Evolutionary conservation across 2,113 vertebrate genomes (phyloP), one percentile per base, ranked within the genome.

Genomic region (Gymnogyps californianus): DNA sequence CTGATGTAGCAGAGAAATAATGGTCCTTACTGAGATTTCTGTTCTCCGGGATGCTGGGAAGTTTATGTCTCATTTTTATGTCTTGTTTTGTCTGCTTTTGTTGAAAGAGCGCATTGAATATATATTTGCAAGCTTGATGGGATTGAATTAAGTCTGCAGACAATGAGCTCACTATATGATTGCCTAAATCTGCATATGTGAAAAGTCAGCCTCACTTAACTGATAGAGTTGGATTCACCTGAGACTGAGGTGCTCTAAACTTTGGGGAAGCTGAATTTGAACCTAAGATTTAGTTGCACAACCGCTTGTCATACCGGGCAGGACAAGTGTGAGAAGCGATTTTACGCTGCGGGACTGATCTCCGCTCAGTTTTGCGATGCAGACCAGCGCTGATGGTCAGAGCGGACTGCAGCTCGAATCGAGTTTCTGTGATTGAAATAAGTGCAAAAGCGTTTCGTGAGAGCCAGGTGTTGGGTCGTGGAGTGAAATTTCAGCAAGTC

Each of bases 311-410:
- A 22, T 25, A 7, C 4, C 0, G 6, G 19, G 11, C 26, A 84
- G 34, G 42, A 36, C 32, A 36, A 47, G 26, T 3, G 5, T 44
- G 16, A 72, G 49, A 75, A 16, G 32, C 24, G 22, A 16, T 51
- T 31, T 78, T 32, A 18, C 0, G 5, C n/a, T 70, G 49, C 34
- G n/a, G 74, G 38, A 49, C 13, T 9, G 16, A 55, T 46, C 28
- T 32, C 42, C 0, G 0, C 28, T 75, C 26, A 10, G 62, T 42
- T 61, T 51, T 81, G 74, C 0, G 1, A 21, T 16, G 13, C 46
- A 36, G 47, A 36, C 5, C 71, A 15, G 40, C n/a, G 51, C 46
- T 46, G 70, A 38, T 12, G 40, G 31, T n/a, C 64, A 61, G 64
- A 54, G 49, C 1, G 2, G 22, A 10, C 46, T 12, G 14, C 26